phyloP scores from a whole-genome alignment of 2,797 vertebrate genomes.

The Streptopelia turtur region DNA sequence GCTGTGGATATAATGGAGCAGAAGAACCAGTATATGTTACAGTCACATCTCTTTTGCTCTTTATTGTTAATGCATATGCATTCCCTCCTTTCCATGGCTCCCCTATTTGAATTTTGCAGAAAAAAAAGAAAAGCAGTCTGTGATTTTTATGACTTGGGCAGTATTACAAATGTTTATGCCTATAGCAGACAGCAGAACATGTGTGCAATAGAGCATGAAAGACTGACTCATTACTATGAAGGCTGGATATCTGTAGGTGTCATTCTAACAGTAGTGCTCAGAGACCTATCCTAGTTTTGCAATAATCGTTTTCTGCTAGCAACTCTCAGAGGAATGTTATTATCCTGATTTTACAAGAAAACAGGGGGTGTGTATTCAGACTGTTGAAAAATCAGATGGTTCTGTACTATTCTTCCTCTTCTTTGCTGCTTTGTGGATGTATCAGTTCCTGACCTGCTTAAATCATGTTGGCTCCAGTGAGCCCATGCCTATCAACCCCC shows the following conservation, averaged over 20 bases:
- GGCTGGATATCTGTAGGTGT: neutral
- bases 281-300: slow-evolving; percentile 3
- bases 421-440: neutral
- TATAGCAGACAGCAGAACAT: neutral
- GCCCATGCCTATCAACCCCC: neutral
- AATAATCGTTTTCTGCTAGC: neutral
- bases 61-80: neutral
- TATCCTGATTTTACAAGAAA: neutral
- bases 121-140: neutral
- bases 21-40: neutral
- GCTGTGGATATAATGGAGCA: neutral
- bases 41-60: neutral
- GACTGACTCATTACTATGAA: neutral
- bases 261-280: neutral
- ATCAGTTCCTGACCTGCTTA: neutral
- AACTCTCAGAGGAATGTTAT: neutral
- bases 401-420: neutral
- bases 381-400: neutral
- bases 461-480: neutral
- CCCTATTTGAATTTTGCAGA: neutral
- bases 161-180: neutral
- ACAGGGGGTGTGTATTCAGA: neutral
- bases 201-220: slow-evolving; percentile 5
- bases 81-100: neutral
- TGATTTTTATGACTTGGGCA: slow-evolving; percentile 20